Evolutionary conservation across 2,888 invertebrate genomes (phyloP).

Genomic region (Mimumesa dahlbomi): DNA sequence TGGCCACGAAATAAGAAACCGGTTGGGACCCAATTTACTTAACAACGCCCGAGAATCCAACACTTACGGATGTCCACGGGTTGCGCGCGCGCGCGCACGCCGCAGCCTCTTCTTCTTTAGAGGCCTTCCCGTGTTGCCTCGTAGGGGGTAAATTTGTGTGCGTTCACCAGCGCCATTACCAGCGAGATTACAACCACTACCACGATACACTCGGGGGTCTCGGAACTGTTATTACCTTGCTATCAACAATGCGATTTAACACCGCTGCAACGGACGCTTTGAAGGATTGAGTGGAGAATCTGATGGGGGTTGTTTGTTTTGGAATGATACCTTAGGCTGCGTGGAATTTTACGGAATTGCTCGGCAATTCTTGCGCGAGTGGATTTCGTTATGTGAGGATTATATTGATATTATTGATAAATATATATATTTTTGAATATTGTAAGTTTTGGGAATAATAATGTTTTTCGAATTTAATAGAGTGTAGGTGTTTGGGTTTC

Average conservation of each 20-base stretch:
- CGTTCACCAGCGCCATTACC: conserved; percentile 48
- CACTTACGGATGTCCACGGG: conserved; percentile 77
- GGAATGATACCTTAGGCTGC: too few relatives aligned
- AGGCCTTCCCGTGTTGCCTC: conserved; percentile 38
- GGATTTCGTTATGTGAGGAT: too few relatives aligned
- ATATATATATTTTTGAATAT: too few relatives aligned
- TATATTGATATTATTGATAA: too few relatives aligned
- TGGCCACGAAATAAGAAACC: conserved; percentile 80
- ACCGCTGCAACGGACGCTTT: conserved; percentile 21
- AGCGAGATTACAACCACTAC: conserved; percentile 55
- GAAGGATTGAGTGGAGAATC: conserved; percentile 19
- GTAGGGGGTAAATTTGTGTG: conserved; percentile 51
- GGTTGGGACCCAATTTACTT: conserved; percentile 80
- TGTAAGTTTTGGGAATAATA: too few relatives aligned
- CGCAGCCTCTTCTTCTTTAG: conserved; percentile 6
- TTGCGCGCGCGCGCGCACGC: conserved; percentile 38
- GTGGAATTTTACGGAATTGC: too few relatives aligned
- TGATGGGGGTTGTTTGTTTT: too few relatives aligned
- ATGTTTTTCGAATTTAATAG: too few relatives aligned
- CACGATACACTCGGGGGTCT: conserved; percentile 21
- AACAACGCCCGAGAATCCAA: conserved; percentile 80
- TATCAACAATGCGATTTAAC: conserved; percentile 50
- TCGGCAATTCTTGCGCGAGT: too few relatives aligned
- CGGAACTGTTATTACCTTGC: conserved; percentile 47
- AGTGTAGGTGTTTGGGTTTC: too few relatives aligned